phyloP scores from a whole-genome alignment of 2,888 invertebrate species.

The Apantesis nais region DNA sequence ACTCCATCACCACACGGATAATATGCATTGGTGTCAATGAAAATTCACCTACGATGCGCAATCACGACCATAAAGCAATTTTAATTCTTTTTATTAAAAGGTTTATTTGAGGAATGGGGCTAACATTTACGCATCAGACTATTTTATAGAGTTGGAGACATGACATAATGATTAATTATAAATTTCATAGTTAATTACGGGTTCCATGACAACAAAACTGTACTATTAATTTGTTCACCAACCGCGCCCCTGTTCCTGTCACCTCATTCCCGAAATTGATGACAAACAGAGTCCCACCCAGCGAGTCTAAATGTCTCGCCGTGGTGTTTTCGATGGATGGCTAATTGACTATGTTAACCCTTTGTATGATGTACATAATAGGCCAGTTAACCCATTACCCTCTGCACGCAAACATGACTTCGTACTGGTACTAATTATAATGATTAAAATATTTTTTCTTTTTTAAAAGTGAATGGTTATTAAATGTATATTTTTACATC shows the following conservation, averaged over 20 bases:
- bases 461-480: not conserved
- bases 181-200: constrained; percentile 14
- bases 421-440: constrained; percentile 42
- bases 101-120: no score
- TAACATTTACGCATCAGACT: not conserved
- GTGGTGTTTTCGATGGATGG: constrained; percentile 77
- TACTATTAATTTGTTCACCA: constrained; percentile 76
- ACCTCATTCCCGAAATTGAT: constrained; percentile 83
- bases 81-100: no score
- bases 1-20: no score
- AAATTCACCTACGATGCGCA: no score
- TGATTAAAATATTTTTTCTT: constrained; percentile 28
- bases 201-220: constrained; percentile 34
- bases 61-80: no score
- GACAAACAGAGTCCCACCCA: constrained; percentile 78
- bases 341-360: constrained; percentile 79
- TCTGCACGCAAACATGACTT: constrained; percentile 53
- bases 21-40: no score
- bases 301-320: constrained; percentile 72
- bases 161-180: constrained; percentile 5
- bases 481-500: not conserved
- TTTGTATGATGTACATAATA: constrained; percentile 63
- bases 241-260: constrained; percentile 79
- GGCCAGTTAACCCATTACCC: constrained; percentile 69
- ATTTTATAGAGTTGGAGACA: not conserved